Percentiles rank a stretch among this genome's conserved stretches.
Evolutionary conservation across 2,888 invertebrate species (phyloP).

Genomic region (Eupithecia vulgata): DNA sequence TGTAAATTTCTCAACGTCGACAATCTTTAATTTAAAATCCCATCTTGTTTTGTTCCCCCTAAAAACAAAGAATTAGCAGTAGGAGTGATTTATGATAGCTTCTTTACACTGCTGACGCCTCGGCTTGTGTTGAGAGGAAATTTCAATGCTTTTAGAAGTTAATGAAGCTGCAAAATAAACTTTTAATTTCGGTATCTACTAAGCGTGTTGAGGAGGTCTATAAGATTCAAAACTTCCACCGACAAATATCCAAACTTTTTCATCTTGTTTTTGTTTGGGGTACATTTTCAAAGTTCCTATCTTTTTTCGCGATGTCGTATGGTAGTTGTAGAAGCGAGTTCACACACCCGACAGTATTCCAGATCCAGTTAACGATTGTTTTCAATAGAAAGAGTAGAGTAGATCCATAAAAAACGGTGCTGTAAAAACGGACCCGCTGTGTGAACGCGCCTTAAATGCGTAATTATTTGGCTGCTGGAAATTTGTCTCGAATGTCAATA

Average conservation of each 20-base stretch:
- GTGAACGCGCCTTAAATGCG: too few relatives aligned
- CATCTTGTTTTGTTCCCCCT: conserved; percentile 7
- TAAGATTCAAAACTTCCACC: not conserved
- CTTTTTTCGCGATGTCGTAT: not conserved
- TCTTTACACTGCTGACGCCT: conserved; percentile 15
- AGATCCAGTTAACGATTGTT: too few relatives aligned
- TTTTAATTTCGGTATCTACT: not conserved
- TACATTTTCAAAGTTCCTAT: too few relatives aligned
- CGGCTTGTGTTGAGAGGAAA: not conserved
- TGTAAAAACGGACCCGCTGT: too few relatives aligned
- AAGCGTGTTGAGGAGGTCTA: not conserved
- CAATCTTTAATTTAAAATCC: conserved; percentile 14
- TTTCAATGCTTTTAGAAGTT: not conserved
- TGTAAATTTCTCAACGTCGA: conserved; percentile 15
- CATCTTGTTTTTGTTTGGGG: too few relatives aligned
- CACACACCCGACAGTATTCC: too few relatives aligned
- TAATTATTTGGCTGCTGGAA: not conserved
- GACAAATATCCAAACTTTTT: too few relatives aligned
- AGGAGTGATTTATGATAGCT: conserved; percentile 31
- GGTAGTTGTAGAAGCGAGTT: too few relatives aligned
- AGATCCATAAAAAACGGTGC: too few relatives aligned
- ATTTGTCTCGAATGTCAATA: not conserved
- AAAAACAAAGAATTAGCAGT: conserved; percentile 2
- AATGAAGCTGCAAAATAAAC: not conserved
- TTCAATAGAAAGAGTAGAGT: too few relatives aligned